Evolutionary conservation across 2,888 invertebrate species (phyloP), one percentile per base, ranked within the genome.

Genomic region (Quadroppia sp.): DNA sequence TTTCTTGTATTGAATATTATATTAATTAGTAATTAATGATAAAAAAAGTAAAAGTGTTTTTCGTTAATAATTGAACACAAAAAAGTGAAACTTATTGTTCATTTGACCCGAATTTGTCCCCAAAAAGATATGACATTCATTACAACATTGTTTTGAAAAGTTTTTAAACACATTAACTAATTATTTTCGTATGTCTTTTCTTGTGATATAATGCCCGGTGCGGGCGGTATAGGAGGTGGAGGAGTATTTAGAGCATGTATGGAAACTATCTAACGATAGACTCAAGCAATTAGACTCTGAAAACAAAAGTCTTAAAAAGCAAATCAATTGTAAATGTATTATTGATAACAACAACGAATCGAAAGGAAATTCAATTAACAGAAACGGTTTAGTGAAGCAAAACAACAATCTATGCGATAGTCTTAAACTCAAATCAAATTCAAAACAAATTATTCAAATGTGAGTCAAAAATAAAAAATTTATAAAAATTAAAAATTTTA

Each of bases 211-310:
- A n/a, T n/a, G n/a, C n/a, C 36, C 36, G 6, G 36, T 36, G 11
- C 11, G 36, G 4, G 36, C 11, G 4, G 36, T 11, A 28, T 32
- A 83, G 82, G 83, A 83, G 77, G 82, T 83, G 79, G 82, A 82
- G 77, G 81, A 79, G 72, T 83, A 82, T 75, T 80, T 83, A 75
- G 81, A 82, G 40, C 81, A 82, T 74, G 80, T 83, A 71, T 79
- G 81, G 73, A 80, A 81, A 71, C 76, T 82, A 71, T 82, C 82
- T 25, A 82, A 82, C 73, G 81, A 82, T 75, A 80, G 81, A 67
- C 80, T 77, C 20, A 75, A 74, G 15, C 70, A 75, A 61, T 72
- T 79, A 23, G 77, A 79, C 67, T 76, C 75, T 61, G 79, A 79
- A 74, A 79, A 79, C 71, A 67, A 75, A 42, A 67, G 69, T 30